These are phyloP conservation scores for Hirundichthys speculiger DNA, from an alignment of 2,113 vertebrate genomes.

Conservation along the genomic window DNA sequence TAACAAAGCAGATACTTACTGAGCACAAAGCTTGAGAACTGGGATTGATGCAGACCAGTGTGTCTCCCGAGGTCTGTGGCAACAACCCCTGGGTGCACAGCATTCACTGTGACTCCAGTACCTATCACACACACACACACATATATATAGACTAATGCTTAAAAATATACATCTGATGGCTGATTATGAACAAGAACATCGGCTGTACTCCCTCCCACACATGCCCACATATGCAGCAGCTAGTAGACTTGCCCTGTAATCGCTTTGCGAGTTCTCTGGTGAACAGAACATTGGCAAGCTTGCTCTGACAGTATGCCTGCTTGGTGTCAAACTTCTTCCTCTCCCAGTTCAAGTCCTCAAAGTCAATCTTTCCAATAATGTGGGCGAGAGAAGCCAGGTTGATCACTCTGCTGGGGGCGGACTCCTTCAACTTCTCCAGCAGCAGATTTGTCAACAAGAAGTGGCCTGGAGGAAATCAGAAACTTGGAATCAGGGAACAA, in stretches of 20 bases:
- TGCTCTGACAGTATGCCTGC: slow-evolving; percentile 90
- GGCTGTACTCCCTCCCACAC: slow-evolving; percentile 56
- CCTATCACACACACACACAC: slow-evolving; percentile 70
- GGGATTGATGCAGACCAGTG: slow-evolving; percentile 84
- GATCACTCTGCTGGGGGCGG: slow-evolving; percentile 85
- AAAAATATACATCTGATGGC: slow-evolving; percentile 43
- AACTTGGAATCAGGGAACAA: slow-evolving; percentile 10
- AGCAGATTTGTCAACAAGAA: slow-evolving; percentile 88
- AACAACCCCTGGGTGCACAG: slow-evolving; percentile 86
- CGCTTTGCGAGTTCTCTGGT: slow-evolving; percentile 85
- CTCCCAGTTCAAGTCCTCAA: slow-evolving; percentile 88
- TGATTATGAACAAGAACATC: slow-evolving; percentile 46
- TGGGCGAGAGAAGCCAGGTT: slow-evolving; percentile 88
- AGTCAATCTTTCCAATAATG: slow-evolving; percentile 84
- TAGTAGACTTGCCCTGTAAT: slow-evolving; percentile 81
- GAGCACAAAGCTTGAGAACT: slow-evolving; percentile 82
- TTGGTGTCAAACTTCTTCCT: slow-evolving; percentile 86
- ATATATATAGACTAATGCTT: slow-evolving; percentile 34
- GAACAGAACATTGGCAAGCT: slow-evolving; percentile 87
- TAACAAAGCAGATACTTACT: slow-evolving; percentile 73
- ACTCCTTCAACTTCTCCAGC: slow-evolving; percentile 85
- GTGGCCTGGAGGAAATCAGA: slow-evolving; percentile 78
- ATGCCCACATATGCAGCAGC: slow-evolving; percentile 60
- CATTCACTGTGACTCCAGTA: slow-evolving; percentile 84
- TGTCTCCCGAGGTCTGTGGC: slow-evolving; percentile 87